Base-by-base conservation (phyloP, 2,113 vertebrate genomes). In the Indicator maculatus region DNA sequence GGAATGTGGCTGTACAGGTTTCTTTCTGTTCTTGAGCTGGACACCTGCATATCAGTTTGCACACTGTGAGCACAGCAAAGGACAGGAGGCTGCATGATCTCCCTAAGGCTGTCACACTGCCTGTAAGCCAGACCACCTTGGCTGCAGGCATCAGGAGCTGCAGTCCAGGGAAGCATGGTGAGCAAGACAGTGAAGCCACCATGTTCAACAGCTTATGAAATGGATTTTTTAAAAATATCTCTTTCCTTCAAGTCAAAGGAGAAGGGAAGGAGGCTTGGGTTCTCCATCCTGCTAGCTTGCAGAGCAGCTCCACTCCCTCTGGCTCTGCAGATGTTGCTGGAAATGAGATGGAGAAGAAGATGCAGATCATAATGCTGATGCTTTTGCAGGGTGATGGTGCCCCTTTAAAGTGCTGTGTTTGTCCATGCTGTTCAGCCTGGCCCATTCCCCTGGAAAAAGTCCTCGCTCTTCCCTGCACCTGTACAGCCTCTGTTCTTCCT, bases 161-260 rank as follows among this genome's bases (percentile, higher is more conserved):
- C 0, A 50, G 47, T 21, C 27, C 3, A 1, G 36, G 23, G 39
- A 61, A 70, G 28, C 28, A 38, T 0, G 0, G n/a, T n/a, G 56
- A 47, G 66, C 28, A 47, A 70, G 41, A 8, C 1, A 0, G 33
- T 38, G 41, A 44, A 73, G 16, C 16, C 6, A 2, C 39, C 16
- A 5, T 0, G 0, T 91, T 73, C 71, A 75, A 26, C 36, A 63
- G 61, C 26, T 89, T 41, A 8, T 3, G 0, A 71, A 53, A 84
- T 30, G 45, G 6, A 89, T 87, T 59, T 59, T 36, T 55, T 87
- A 33, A 70, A 70, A 83, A 38, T 16, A 16, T 20, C 55, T 38
- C 55, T 38, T 64, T 21, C 18, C 39, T 69, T 87, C 47, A 38
- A 64, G 12, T 7, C 45, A 27, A 39, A 83, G 55, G 44, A 76